Conservation (phyloP, 2,113 vertebrate species). For the Typhlomys cinereus region DNA sequence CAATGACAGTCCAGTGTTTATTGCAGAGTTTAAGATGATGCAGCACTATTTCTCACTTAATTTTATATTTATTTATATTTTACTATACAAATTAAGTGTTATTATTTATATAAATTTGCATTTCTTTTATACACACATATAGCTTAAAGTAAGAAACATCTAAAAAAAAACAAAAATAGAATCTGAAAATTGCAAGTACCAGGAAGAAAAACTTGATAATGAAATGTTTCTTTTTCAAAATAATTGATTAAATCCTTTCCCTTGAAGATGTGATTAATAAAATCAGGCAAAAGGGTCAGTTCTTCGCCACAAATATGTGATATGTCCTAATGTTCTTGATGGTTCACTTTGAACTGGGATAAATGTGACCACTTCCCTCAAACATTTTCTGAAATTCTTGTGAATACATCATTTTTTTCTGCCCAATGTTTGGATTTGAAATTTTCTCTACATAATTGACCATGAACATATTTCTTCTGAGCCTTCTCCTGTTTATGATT, state of each 20-base stretch:
- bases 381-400: conserved; percentile 24
- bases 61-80: too few relatives aligned
- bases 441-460: conserved; percentile 34
- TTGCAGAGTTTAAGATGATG: background rate
- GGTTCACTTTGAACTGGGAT: background rate
- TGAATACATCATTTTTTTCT: background rate
- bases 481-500: background rate
- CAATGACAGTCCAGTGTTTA: background rate
- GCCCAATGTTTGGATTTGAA: background rate
- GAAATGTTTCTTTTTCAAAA: background rate
- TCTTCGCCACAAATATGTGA: background rate
- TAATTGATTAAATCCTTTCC: background rate
- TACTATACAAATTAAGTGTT: too few relatives aligned
- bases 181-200: background rate
- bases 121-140: background rate
- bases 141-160: background rate
- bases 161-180: background rate
- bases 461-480: background rate
- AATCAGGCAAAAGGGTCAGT: background rate
- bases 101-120: too few relatives aligned
- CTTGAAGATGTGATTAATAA: background rate
- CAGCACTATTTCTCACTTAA: background rate
- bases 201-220: background rate
- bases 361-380: background rate
- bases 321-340: background rate